Percentiles rank a stretch among this genome's conserved stretches.
These are phyloP conservation scores for Priocnemis perturbator DNA, from an alignment of 2,888 invertebrate genomes.

Conservation along the genomic window DNA sequence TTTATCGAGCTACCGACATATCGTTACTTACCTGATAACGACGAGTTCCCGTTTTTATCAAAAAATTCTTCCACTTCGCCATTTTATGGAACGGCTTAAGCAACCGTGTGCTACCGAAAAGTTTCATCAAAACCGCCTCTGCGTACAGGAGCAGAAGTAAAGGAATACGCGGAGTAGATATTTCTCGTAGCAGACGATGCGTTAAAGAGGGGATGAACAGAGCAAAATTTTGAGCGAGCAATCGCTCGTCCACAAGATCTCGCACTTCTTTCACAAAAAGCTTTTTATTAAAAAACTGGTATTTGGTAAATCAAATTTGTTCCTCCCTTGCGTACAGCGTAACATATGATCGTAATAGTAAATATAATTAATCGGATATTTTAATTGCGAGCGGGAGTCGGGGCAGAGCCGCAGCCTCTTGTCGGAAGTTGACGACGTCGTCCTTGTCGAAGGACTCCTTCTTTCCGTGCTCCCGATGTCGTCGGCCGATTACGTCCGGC, in stretches of 20 bases:
- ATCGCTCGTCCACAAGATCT: background rate
- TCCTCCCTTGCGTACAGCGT: slow-evolving; percentile 58
- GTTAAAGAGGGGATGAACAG: too few species aligned
- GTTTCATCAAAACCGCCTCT: too few species aligned
- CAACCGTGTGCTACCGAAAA: background rate
- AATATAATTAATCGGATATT: slow-evolving; percentile 53
- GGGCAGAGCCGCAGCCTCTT: slow-evolving; percentile 16
- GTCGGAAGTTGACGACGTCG: background rate
- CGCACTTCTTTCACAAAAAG: slow-evolving; percentile 47
- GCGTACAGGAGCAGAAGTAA: too few species aligned
- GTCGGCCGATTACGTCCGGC: slow-evolving; percentile 14
- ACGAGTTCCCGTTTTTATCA: too few species aligned
- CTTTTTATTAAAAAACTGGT: slow-evolving; percentile 63
- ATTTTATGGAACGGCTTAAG: slow-evolving; percentile 6
- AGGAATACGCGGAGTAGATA: too few species aligned
- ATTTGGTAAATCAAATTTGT: slow-evolving; percentile 65
- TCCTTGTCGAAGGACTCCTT: too few species aligned
- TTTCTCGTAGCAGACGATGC: too few species aligned
- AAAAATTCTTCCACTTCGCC: too few species aligned
- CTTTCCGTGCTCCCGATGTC: too few species aligned
- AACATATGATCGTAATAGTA: slow-evolving; percentile 57
- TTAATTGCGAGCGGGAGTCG: slow-evolving; percentile 41
- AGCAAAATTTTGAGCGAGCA: background rate
- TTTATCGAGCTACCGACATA: too few species aligned
- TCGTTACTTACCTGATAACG: too few species aligned